phyloP scores from a whole-genome alignment of 2,797 vertebrate genomes.

The Paedocypris micromegethes region DNA sequence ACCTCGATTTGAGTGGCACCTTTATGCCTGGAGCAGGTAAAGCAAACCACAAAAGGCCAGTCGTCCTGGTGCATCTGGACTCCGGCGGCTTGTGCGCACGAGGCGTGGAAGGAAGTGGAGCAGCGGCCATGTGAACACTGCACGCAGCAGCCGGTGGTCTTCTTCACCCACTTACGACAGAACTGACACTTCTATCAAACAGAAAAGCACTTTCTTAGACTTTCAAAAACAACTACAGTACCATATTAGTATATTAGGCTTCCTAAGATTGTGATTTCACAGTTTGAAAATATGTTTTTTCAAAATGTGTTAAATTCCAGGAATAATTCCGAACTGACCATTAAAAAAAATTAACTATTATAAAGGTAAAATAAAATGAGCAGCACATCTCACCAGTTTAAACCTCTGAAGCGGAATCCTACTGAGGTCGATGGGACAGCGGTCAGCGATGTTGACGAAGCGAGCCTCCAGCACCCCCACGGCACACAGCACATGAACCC shows the following conservation, averaged over 20 bases:
- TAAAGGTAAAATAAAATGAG: no score
- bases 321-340: no score
- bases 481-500: constrained; percentile 96
- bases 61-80: constrained; percentile 95
- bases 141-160: constrained; percentile 84
- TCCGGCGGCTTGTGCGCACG: constrained; percentile 91
- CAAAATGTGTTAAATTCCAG: no score
- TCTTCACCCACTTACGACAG: constrained; percentile 89
- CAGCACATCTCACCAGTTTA: constrained; percentile 77
- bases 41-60: constrained; percentile 94
- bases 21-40: constrained; percentile 90
- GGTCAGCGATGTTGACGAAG: constrained; percentile 89
- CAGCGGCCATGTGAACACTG: constrained; percentile 97
- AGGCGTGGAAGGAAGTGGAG: constrained; percentile 91
- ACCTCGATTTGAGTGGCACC: constrained; percentile 79
- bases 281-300: no score
- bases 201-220: neutral
- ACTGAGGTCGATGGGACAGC: constrained; percentile 88
- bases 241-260: no score
- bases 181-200: constrained; percentile 82
- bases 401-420: constrained; percentile 88
- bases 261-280: no score
- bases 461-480: constrained; percentile 92
- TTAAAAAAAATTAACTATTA: no score
- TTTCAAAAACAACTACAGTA: neutral